Evolutionary conservation across 2,888 invertebrate species (phyloP).

Genomic region (Lottia gigantea): DNA sequence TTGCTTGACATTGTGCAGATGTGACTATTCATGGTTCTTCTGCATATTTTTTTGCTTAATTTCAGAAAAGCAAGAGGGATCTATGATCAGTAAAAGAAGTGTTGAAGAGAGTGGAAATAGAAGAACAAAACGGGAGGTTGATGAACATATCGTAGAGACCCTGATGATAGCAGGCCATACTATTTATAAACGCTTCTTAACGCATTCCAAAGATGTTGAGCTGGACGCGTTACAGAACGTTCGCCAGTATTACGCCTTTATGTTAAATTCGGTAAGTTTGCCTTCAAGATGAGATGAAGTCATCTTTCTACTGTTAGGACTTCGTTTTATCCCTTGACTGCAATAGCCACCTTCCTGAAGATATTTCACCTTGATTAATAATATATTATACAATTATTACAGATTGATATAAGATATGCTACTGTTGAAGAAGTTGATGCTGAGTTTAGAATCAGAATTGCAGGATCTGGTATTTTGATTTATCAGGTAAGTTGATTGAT

Average conservation of each 20-base stretch:
- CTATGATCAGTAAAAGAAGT: no score
- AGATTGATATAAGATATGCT: conserved; percentile 5
- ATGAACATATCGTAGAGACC: background rate
- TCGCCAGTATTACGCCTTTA: conserved; percentile 13
- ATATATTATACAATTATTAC: background rate
- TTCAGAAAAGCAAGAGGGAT: no score
- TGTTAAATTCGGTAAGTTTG: conserved; percentile 8
- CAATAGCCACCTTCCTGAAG: no score
- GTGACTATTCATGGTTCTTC: no score
- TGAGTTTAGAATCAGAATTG: background rate
- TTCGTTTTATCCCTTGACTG: no score
- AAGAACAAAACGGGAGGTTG: background rate
- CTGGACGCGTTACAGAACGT: background rate
- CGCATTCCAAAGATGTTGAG: background rate
- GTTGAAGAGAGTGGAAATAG: no score
- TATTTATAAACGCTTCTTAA: background rate
- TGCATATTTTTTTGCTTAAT: no score
- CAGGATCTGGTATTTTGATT: background rate
- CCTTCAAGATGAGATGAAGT: background rate
- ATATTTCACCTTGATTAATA: background rate
- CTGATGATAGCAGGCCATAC: background rate
- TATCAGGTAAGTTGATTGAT: no score
- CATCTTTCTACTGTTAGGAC: no score
- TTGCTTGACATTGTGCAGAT: no score
- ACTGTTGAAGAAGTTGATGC: background rate